Evolutionary conservation across 2,888 invertebrate genomes (phyloP).

Genomic region (Agonopterix alstromeriana): DNA sequence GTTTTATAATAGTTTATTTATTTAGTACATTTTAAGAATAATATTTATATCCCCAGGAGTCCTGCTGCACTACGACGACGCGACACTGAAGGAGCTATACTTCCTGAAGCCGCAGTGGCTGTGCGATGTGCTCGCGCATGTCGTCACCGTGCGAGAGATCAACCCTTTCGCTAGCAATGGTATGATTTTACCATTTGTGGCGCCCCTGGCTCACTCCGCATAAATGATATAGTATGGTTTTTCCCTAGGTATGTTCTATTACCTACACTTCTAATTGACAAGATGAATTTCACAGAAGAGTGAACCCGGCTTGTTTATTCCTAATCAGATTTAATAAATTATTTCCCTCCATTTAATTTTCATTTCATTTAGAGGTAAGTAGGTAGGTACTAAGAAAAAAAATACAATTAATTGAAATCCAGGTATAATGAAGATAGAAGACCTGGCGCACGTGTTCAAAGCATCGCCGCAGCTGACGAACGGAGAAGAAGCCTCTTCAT

Average conservation of each 20-base stretch:
- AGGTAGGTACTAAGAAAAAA: no score
- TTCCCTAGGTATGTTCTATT: no score
- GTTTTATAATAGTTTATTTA: no score
- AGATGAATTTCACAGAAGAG: no score
- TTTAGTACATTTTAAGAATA: neutral
- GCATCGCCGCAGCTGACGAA: constrained; percentile 85
- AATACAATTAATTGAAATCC: neutral
- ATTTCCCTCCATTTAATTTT: no score
- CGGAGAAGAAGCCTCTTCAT: constrained; percentile 79
- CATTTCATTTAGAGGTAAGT: no score
- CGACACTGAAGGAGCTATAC: constrained; percentile 94
- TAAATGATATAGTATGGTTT: no score
- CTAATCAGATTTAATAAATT: no score
- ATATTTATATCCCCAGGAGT: constrained; percentile 79
- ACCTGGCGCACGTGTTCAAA: constrained; percentile 94
- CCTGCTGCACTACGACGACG: constrained; percentile 95
- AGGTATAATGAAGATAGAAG: constrained; percentile 95
- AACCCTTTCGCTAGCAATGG: constrained; percentile 96
- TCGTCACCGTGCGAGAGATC: constrained; percentile 97
- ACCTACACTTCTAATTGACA: no score
- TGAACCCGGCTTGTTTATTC: no score
- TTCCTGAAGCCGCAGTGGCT: constrained; percentile 99
- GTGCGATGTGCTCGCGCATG: constrained; percentile 97
- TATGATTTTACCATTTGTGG: constrained; percentile 9
- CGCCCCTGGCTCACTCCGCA: no score